Evolutionary conservation across 1,140 invertebrate species (phyloP).

Genomic region (Stratiolaelaps scimitus): DNA sequence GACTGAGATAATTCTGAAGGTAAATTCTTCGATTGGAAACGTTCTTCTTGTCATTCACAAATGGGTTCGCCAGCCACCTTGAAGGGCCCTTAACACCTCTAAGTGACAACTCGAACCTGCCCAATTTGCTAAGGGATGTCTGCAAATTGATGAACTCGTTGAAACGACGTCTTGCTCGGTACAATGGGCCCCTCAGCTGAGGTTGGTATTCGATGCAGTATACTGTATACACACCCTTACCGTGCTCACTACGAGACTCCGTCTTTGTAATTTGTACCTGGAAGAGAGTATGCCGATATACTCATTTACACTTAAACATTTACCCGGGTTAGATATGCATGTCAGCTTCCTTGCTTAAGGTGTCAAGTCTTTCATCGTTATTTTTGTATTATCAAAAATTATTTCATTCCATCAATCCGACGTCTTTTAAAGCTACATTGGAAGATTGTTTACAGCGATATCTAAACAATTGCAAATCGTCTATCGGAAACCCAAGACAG

Average conservation of each 20-base stretch:
- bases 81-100: conserved; percentile 21
- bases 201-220: conserved; percentile 25
- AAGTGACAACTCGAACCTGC: background rate
- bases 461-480: too few relatives aligned
- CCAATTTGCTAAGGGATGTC: conserved; percentile 16
- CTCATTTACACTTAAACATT: too few relatives aligned
- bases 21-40: conserved; percentile 4
- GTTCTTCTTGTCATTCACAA: conserved; percentile 20
- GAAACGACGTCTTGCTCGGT: conserved; percentile 15
- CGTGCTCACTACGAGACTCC: background rate
- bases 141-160: conserved; percentile 23
- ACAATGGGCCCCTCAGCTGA: background rate
- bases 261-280: conserved; percentile 9
- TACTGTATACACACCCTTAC: conserved; percentile 17
- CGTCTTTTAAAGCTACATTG: too few relatives aligned
- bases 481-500: too few relatives aligned
- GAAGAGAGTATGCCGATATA: too few relatives aligned
- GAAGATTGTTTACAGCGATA: too few relatives aligned
- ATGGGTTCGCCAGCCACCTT: conserved; percentile 18
- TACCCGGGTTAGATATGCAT: too few relatives aligned
- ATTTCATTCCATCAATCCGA: too few relatives aligned
- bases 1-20: conserved; percentile 17
- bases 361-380: too few relatives aligned
- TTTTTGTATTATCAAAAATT: too few relatives aligned
- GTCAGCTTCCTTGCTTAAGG: too few relatives aligned